Percentiles rank a stretch among this genome's conserved stretches.
These are phyloP conservation scores for Cyprinella venusta DNA, from an alignment of 2,797 vertebrate species.

Conservation along the genomic window DNA sequence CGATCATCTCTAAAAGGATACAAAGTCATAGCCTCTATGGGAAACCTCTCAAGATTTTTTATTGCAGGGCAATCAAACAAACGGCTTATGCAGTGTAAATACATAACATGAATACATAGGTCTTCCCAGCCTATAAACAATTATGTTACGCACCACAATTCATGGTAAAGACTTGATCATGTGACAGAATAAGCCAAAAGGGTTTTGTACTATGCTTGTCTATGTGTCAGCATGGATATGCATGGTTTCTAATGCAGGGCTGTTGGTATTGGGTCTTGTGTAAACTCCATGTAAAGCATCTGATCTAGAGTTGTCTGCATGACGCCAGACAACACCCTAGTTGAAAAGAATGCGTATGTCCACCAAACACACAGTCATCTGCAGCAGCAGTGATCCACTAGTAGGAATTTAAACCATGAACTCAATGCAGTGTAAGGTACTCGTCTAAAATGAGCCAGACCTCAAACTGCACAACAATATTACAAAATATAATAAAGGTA, in stretches of 20 bases:
- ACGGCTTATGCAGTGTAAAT: neutral
- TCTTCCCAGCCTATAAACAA: constrained; percentile 56
- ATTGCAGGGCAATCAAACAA: neutral
- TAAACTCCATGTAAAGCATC: neutral
- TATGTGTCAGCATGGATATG: neutral
- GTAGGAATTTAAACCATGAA: constrained; percentile 55
- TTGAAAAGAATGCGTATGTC: constrained; percentile 6
- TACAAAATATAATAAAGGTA: neutral
- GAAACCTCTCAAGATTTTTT: neutral
- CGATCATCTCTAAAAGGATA: constrained; percentile 8
- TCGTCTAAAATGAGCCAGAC: neutral
- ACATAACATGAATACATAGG: neutral
- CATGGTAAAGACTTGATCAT: neutral
- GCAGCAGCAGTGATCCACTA: constrained; percentile 30
- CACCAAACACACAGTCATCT: constrained; percentile 41
- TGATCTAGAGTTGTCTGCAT: neutral
- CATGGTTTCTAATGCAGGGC: neutral
- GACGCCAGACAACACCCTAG: neutral
- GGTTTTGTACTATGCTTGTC: neutral
- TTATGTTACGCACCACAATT: constrained; percentile 61
- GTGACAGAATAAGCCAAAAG: neutral
- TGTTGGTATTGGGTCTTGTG: neutral
- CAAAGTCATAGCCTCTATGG: neutral
- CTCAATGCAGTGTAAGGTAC: constrained; percentile 39
- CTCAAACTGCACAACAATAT: neutral